Conservation (phyloP, 2,888 invertebrate species). For the Patella depressa region DNA sequence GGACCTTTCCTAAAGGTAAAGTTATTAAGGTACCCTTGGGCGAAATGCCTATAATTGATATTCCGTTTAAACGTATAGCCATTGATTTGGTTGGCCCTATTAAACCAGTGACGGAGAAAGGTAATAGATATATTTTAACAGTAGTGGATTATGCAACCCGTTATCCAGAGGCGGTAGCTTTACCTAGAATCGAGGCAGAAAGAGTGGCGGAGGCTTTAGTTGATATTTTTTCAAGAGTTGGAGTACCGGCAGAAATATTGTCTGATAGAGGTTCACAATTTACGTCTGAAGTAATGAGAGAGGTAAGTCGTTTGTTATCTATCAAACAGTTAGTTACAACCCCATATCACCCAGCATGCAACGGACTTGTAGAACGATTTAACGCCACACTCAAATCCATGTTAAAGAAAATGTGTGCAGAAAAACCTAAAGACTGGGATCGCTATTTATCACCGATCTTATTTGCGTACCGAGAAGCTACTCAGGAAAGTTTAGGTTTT, state of each 20-base stretch:
- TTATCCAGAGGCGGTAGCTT: conserved; percentile 42
- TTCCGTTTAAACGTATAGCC: conserved; percentile 16
- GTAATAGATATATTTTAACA: conserved; percentile 20
- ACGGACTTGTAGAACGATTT: conserved; percentile 30
- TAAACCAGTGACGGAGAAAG: conserved; percentile 8
- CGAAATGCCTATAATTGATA: conserved; percentile 4
- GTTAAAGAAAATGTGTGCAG: conserved; percentile 36
- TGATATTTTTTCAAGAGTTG: conserved; percentile 36
- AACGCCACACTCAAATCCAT: conserved; percentile 34
- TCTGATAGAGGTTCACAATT: conserved; percentile 45
- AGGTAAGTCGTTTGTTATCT: conserved; percentile 21
- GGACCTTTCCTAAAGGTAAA: conserved; percentile 1
- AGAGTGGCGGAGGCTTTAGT: conserved; percentile 41
- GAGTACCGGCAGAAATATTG: conserved; percentile 39
- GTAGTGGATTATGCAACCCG: conserved; percentile 42
- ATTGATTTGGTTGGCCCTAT: conserved; percentile 9
- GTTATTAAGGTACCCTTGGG: conserved; percentile 8
- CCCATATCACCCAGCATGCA: conserved; percentile 28
- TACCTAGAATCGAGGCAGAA: conserved; percentile 37
- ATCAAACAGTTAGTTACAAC: conserved; percentile 30
- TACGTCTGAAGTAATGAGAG: conserved; percentile 38
- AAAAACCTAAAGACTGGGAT: conserved; percentile 43
- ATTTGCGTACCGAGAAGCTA: conserved; percentile 35
- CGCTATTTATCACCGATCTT: conserved; percentile 33
- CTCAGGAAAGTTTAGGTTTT: conserved; percentile 30